A percentile compares a stretch with the other conserved stretches of the same genome.
These are phyloP conservation scores for Orientallactaga bullata DNA, from an alignment of 2,113 vertebrate species.

Conservation along the genomic window DNA sequence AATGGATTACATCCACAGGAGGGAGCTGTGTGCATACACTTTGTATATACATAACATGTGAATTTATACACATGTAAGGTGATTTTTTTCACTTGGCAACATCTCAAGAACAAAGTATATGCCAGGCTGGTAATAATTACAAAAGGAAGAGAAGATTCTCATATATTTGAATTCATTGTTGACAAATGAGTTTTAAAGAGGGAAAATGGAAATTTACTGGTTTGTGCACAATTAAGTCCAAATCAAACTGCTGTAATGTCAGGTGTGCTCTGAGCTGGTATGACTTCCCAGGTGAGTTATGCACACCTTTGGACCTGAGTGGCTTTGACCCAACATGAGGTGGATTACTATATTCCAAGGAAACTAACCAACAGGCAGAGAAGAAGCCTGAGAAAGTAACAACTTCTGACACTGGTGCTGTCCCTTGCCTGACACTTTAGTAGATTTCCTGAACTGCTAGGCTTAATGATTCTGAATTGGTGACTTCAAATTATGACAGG, in stretches of 20 bases:
- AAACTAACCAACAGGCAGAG: not conserved
- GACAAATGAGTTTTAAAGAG: not conserved
- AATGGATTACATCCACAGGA: not conserved
- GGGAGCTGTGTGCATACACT: not conserved
- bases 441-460: not conserved
- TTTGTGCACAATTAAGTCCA: not conserved
- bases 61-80: rapidly evolving
- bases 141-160: not conserved
- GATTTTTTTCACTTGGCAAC: not conserved
- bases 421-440: not conserved
- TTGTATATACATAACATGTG: no score
- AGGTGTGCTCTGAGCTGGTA: no score
- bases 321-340: rapidly evolving
- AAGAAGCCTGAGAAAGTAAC: not conserved
- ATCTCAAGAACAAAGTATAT: not conserved
- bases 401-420: no score
- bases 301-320: rapidly evolving
- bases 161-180: rapidly evolving
- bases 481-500: not conserved
- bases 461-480: not conserved
- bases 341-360: not conserved
- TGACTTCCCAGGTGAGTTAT: rapidly evolving
- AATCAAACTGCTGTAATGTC: not conserved
- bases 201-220: not conserved
- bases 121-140: no score